A percentile compares a stretch with the other conserved stretches of the same genome.
Evolutionary conservation across 1,140 invertebrate species (phyloP).

Genomic region (Dendrolimus kikuchii): DNA sequence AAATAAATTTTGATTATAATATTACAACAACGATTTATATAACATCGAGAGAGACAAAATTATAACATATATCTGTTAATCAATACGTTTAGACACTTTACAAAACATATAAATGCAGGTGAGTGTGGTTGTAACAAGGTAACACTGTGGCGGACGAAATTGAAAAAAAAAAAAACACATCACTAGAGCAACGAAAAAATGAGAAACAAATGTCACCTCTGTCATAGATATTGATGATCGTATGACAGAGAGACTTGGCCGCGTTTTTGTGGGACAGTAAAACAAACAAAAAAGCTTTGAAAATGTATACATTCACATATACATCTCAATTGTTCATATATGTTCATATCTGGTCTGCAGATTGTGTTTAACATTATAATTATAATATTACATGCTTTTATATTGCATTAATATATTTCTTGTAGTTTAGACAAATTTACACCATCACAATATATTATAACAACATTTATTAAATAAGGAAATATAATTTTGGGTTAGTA

Average conservation of each 20-base stretch:
- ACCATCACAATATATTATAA: neutral
- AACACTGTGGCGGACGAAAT: slow-evolving; percentile 55
- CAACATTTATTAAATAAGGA: neutral
- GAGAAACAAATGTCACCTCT: slow-evolving; percentile 9
- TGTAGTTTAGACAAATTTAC: neutral
- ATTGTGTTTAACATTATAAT: neutral
- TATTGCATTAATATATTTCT: no score
- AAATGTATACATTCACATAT: neutral
- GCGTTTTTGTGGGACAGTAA: no score
- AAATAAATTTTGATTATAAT: slow-evolving; percentile 10
- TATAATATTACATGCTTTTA: no score
- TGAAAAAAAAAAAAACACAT: slow-evolving; percentile 5
- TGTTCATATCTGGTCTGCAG: slow-evolving; percentile 30
- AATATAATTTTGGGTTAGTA: slow-evolving; percentile 14
- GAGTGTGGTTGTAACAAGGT: slow-evolving; percentile 63
- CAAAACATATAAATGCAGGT: slow-evolving; percentile 61
- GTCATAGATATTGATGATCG: slow-evolving; percentile 52
- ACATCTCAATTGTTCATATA: neutral
- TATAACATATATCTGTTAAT: slow-evolving; percentile 18
- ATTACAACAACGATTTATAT: slow-evolving; percentile 7
- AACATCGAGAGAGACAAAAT: slow-evolving; percentile 9
- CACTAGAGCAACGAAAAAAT: slow-evolving; percentile 1
- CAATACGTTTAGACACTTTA: slow-evolving; percentile 24
- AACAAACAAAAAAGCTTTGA: no score
- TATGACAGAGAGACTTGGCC: slow-evolving; percentile 19